Percentiles rank a stretch among this genome's conserved stretches.
These are phyloP conservation scores for Myiotriccus ornatus DNA, from an alignment of 2,797 vertebrate genomes.

Conservation along the genomic window DNA sequence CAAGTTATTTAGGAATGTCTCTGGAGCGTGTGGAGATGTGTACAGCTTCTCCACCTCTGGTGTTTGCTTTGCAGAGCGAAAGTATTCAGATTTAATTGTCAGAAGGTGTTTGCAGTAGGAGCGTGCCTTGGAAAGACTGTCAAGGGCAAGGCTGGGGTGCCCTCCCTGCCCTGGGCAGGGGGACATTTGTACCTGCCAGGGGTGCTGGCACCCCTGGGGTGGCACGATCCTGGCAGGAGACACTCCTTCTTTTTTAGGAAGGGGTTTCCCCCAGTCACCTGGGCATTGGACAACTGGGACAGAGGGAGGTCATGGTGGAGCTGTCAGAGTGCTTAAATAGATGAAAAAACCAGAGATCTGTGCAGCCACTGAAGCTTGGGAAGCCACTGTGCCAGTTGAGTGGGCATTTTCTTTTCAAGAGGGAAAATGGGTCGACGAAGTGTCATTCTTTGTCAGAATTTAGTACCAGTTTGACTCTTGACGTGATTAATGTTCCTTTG, in stretches of 20 bases:
- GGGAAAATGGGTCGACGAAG: not conserved
- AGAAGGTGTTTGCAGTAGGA: not conserved
- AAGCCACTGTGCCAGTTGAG: not conserved
- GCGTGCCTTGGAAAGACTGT: not conserved
- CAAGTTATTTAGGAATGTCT: conserved; percentile 28
- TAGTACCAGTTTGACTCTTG: not conserved
- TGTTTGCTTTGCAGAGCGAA: conserved; percentile 26
- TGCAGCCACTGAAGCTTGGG: not conserved
- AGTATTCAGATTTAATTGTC: not conserved
- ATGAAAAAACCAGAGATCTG: not conserved
- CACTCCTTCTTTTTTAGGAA: not conserved
- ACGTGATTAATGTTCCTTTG: not conserved
- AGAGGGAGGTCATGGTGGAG: not conserved
- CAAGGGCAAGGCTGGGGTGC: not conserved
- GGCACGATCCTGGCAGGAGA: not conserved
- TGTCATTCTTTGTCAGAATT: not conserved
- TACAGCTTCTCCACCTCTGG: not conserved
- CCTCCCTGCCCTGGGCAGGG: not conserved
- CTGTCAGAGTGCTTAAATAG: not conserved
- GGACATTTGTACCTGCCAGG: not conserved
- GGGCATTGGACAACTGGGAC: not conserved
- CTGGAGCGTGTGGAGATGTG: conserved; percentile 8
- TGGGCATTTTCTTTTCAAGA: not conserved
- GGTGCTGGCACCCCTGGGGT: not conserved
- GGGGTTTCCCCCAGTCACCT: not conserved